Evolutionary conservation across 2,797 vertebrate genomes (phyloP).

Genomic region (Pseudochirops corinnae): DNA sequence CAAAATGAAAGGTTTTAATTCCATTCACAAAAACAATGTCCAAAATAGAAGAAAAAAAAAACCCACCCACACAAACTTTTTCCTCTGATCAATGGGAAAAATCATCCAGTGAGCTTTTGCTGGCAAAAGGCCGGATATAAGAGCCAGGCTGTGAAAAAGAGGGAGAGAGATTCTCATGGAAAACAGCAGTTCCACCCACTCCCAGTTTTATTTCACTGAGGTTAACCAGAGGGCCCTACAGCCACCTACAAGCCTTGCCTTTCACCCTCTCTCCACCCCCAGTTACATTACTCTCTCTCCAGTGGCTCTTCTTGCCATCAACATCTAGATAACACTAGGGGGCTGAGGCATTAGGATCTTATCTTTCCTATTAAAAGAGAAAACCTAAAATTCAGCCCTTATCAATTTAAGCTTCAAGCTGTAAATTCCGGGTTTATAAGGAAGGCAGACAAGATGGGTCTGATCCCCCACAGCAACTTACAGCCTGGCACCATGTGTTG

Average conservation of each 20-base stretch:
- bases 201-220: slow-evolving; percentile 79
- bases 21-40: slow-evolving; percentile 77
- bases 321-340: slow-evolving; percentile 66
- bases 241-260: slow-evolving; percentile 12
- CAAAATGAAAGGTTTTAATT: slow-evolving; percentile 65
- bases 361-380: slow-evolving; percentile 80
- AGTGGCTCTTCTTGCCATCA: slow-evolving; percentile 74
- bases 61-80: slow-evolving; percentile 69
- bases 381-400: slow-evolving; percentile 75
- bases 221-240: slow-evolving; percentile 73
- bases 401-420: slow-evolving; percentile 64
- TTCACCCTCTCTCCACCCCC: slow-evolving; percentile 44
- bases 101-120: slow-evolving; percentile 71
- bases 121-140: slow-evolving; percentile 75
- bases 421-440: slow-evolving; percentile 63
- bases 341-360: slow-evolving; percentile 70
- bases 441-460: slow-evolving; percentile 67
- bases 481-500: slow-evolving; percentile 31
- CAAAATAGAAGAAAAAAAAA: neutral
- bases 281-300: slow-evolving; percentile 53
- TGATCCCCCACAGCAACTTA: slow-evolving; percentile 54
- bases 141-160: slow-evolving; percentile 81
- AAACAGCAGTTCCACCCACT: slow-evolving; percentile 75
- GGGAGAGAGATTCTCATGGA: slow-evolving; percentile 82
- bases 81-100: slow-evolving; percentile 84